phyloP scores from a whole-genome alignment of 2,797 vertebrate species.

The Eulemur albifrons region DNA sequence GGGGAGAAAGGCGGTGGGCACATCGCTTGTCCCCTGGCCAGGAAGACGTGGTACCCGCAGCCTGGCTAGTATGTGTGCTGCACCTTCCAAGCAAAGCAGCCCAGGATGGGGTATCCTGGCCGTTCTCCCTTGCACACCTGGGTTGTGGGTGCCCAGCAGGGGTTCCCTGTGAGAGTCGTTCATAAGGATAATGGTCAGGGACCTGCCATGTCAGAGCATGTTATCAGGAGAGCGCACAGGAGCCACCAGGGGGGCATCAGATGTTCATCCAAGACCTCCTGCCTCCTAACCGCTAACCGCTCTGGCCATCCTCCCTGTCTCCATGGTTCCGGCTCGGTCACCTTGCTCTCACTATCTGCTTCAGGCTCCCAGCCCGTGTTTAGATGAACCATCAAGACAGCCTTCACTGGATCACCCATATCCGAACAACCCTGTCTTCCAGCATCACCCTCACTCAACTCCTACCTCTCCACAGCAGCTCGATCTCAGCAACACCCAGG shows the following conservation, averaged over 20 bases:
- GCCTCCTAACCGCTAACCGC: accelerated
- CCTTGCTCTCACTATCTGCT: background rate
- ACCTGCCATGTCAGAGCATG: background rate
- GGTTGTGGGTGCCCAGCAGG: background rate
- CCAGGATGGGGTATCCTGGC: background rate
- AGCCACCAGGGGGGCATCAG: background rate
- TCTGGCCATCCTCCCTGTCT: background rate
- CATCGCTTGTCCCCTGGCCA: too few species aligned
- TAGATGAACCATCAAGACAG: background rate
- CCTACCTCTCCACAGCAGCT: background rate
- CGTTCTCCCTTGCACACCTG: background rate
- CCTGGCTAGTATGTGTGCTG: background rate
- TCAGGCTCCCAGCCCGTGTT: background rate
- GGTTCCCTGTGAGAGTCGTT: background rate
- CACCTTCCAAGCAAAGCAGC: background rate
- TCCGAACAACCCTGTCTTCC: background rate
- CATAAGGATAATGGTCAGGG: background rate
- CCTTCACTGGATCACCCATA: background rate
- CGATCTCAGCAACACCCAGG: background rate
- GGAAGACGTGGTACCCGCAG: background rate
- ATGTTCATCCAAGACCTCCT: background rate
- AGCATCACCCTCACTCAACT: background rate
- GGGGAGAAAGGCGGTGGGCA: background rate
- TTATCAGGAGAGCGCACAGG: background rate
- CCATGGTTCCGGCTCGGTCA: background rate